Conservation (phyloP, 2,113 vertebrate species). For the Notothenia coriiceps region DNA sequence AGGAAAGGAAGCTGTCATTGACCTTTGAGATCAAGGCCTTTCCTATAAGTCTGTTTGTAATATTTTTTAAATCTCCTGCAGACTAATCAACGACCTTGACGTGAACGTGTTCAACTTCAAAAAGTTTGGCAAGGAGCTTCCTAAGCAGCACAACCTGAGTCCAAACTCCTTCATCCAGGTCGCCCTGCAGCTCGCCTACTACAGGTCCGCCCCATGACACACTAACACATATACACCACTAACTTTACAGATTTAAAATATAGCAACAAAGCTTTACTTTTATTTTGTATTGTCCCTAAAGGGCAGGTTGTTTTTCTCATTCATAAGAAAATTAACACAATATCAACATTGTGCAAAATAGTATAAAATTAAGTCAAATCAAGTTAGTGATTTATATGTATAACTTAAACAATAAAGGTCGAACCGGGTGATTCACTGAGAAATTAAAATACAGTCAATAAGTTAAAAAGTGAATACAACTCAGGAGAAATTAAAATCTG, state of each 20-base stretch:
- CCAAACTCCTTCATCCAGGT: constrained; percentile 88
- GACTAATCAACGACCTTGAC: constrained; percentile 89
- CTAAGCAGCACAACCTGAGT: constrained; percentile 82
- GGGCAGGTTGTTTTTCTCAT: background rate
- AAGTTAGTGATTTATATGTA: background rate
- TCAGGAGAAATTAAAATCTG: too few relatives aligned
- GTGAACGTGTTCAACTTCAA: constrained; percentile 89
- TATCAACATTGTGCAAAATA: background rate
- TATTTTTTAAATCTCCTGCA: constrained; percentile 42
- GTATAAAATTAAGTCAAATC: background rate
- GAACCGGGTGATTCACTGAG: too few relatives aligned
- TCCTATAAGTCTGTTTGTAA: background rate
- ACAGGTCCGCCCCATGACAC: constrained; percentile 77
- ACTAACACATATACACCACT: too few relatives aligned
- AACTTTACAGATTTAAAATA: background rate
- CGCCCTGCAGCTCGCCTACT: constrained; percentile 87
- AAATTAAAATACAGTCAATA: too few relatives aligned
- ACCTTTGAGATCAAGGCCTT: background rate
- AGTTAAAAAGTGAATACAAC: background rate
- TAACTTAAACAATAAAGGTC: too few relatives aligned
- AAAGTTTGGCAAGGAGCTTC: constrained; percentile 86
- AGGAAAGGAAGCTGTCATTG: background rate
- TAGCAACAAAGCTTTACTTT: background rate
- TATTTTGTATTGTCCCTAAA: background rate
- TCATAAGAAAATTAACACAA: background rate